Conservation (phyloP, 2,888 invertebrate species). For the Diaperis boleti region DNA sequence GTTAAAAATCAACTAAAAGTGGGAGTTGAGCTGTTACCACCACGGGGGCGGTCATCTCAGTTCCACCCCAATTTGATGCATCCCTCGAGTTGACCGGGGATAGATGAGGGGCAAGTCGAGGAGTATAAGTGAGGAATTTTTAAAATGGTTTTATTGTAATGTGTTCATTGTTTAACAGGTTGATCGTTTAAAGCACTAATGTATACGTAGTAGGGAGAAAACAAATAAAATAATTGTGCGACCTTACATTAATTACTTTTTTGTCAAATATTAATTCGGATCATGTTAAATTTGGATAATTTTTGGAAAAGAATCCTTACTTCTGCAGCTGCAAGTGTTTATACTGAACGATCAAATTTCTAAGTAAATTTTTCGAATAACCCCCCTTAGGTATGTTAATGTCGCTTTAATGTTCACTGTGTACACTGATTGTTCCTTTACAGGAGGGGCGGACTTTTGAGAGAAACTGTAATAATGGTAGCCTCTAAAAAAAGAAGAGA, state of each 20-base stretch:
- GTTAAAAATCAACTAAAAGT: slow-evolving; percentile 56
- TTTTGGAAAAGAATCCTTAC: slow-evolving; percentile 13
- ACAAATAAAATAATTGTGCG: no score
- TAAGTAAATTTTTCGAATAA: slow-evolving; percentile 58
- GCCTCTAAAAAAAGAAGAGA: no score
- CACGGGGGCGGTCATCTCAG: slow-evolving; percentile 58
- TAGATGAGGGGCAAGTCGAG: slow-evolving; percentile 41
- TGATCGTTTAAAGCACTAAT: no score
- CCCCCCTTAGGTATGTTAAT: slow-evolving; percentile 63
- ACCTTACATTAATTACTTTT: no score
- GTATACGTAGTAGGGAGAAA: no score
- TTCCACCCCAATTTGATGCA: slow-evolving; percentile 51
- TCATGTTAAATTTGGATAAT: no score
- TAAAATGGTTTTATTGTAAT: neutral
- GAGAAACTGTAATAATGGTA: slow-evolving; percentile 29
- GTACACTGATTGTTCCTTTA: slow-evolving; percentile 59
- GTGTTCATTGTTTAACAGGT: neutral
- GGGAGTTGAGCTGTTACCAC: slow-evolving; percentile 58
- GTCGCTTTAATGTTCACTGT: slow-evolving; percentile 60
- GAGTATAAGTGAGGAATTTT: neutral
- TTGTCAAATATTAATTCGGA: no score
- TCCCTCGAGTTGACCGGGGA: slow-evolving; percentile 53
- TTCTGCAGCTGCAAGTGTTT: slow-evolving; percentile 52
- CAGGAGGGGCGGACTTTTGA: slow-evolving; percentile 50
- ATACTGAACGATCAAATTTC: slow-evolving; percentile 60